Base-by-base conservation (phyloP, 2,113 vertebrate species). In the Cinclus cinclus region DNA sequence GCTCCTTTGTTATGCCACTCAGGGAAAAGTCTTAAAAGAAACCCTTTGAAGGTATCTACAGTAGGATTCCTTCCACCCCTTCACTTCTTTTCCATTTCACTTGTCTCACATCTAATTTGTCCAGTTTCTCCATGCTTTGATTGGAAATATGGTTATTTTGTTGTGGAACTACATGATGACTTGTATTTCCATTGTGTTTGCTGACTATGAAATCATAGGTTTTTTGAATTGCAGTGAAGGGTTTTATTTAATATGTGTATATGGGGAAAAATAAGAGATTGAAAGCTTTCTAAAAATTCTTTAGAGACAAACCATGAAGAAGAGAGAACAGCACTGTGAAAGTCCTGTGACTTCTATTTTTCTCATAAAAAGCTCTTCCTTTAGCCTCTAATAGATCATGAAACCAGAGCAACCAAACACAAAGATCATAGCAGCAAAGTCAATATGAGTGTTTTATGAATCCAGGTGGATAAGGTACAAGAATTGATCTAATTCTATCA, bases 401-500 rank as follows among this genome's bases (percentile, higher is more conserved):
- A 94, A 82, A 21, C 46, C 64, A 3, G 23, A 83, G 69, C 53
- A 86, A 37, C 56, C 25, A 65, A 88, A 86, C 46, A 46, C 41
- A 37, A 28, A 42, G 15, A 86, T 90, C 42, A 31, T 4, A 69
- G 83, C 5, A 62, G 53, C 37, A 44, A 65, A 28, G 84, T 81
- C 84, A 83, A 35, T 75, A 33, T 7, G 33, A 81, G 77, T 73
- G 60, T 82, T 94, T 92, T 82, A 92, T 94, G 91, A 92, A 87
- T 78, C 64, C 53, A 39, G 69, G 44, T 90, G 92, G 94, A 44
- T 93, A 59, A 59, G 76, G 87, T 95, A 82, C 27, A 77, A 63
- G 84, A 94, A 85, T 70, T 89, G 91, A 94, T 95, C 80, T 58
- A 63, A 90, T 89, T 87, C 73, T 92, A 25, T 63, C 1, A 83